Evolutionary conservation across 2,888 invertebrate genomes (phyloP).

Genomic region (Rhagium mordax): DNA sequence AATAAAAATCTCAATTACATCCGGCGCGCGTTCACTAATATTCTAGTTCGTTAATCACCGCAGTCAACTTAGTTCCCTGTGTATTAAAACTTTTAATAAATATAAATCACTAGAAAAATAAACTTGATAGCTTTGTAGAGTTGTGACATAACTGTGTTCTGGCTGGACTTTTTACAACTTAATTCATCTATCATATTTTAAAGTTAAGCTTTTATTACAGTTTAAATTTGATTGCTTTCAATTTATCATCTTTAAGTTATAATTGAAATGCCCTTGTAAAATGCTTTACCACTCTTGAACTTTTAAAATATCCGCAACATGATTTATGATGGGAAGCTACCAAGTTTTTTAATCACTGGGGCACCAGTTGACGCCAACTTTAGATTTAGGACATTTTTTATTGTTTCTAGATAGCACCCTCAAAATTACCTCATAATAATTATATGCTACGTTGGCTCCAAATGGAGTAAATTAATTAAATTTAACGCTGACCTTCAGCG

Average conservation of each 20-base stretch:
- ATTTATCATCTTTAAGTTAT: conserved; percentile 58
- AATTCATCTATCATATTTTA: conserved; percentile 52
- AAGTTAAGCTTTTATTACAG: conserved; percentile 51
- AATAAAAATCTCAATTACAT: conserved; percentile 40
- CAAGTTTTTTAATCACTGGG: conserved; percentile 56
- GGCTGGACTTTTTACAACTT: conserved; percentile 46
- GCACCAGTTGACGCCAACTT: conserved; percentile 48
- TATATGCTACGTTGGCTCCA: neutral
- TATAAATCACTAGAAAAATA: conserved; percentile 52
- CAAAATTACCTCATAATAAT: conserved; percentile 2
- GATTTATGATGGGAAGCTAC: conserved; percentile 54
- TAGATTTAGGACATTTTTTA: conserved; percentile 23
- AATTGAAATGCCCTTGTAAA: conserved; percentile 58
- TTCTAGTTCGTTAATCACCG: conserved; percentile 36
- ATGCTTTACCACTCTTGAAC: conserved; percentile 56
- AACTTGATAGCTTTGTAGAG: conserved; percentile 45
- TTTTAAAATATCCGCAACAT: conserved; percentile 54
- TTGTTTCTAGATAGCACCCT: neutral
- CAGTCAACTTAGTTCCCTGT: conserved; percentile 26
- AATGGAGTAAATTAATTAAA: conserved; percentile 16
- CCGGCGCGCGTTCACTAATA: conserved; percentile 33
- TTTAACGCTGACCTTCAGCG: neutral
- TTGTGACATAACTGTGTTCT: conserved; percentile 41
- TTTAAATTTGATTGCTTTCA: conserved; percentile 54
- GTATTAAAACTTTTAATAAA: conserved; percentile 51